These are phyloP conservation scores for Aleiodes sp. DNA, from an alignment of 1,140 invertebrate genomes.

Conservation along the genomic window DNA sequence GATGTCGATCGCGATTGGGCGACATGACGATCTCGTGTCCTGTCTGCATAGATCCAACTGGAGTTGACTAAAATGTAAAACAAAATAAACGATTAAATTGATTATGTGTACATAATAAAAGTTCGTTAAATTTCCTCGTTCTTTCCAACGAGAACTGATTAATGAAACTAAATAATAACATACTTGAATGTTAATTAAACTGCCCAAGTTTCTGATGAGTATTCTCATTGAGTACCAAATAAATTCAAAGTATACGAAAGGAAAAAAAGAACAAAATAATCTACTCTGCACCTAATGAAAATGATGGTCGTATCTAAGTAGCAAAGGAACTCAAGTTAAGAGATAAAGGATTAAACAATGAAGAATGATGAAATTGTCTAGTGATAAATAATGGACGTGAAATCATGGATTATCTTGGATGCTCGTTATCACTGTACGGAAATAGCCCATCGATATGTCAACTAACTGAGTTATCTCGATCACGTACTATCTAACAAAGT, in stretches of 20 bases:
- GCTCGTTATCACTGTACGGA: no score
- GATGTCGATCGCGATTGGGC: slow-evolving; percentile 86
- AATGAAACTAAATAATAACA: slow-evolving; percentile 29
- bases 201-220: neutral
- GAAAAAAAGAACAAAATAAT: neutral
- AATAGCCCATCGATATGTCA: no score
- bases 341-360: slow-evolving; percentile 15
- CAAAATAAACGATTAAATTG: slow-evolving; percentile 38
- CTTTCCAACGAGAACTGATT: neutral
- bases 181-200: slow-evolving; percentile 11
- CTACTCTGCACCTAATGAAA: neutral
- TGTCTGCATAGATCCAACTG: slow-evolving; percentile 89
- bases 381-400: no score
- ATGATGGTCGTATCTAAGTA: slow-evolving; percentile 12
- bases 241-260: neutral
- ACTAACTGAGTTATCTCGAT: no score
- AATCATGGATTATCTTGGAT: no score
- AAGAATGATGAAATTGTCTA: no score
- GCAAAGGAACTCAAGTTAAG: neutral
- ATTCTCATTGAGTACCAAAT: neutral
- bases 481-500: no score
- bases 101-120: neutral
- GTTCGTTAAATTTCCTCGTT: neutral
- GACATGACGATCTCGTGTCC: slow-evolving; percentile 89
- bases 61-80: slow-evolving; percentile 80